Conservation (phyloP, 2,113 vertebrate genomes). For the Kobus ellipsiprymnus region DNA sequence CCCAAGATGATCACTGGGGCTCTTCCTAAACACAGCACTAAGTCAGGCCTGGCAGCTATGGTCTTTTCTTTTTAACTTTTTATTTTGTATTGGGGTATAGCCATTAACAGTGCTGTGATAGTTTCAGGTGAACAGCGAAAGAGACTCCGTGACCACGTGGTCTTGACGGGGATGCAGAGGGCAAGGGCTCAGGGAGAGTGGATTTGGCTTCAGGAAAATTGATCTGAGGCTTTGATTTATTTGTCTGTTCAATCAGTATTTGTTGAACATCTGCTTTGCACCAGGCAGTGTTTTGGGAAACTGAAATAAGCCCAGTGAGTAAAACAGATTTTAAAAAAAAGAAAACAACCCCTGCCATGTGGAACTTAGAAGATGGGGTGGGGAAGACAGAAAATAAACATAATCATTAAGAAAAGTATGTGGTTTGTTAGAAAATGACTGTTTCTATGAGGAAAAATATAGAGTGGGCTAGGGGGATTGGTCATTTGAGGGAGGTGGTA, state of each 20-base stretch:
- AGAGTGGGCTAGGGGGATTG: not conserved
- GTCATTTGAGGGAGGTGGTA: not conserved
- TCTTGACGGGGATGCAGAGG: not conserved
- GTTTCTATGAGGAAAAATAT: not conserved
- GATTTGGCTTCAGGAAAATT: not conserved
- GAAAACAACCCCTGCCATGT: not conserved
- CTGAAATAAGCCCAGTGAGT: not conserved
- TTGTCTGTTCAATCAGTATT: not conserved
- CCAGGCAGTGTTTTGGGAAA: not conserved
- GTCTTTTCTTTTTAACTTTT: not conserved
- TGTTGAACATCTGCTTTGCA: not conserved
- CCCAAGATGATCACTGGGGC: not conserved
- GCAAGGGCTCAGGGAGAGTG: not conserved
- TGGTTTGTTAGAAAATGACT: not conserved
- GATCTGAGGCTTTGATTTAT: not conserved
- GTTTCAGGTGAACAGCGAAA: not conserved
- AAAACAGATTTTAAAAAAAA: not conserved
- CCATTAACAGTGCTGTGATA: not conserved
- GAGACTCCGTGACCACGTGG: rapidly evolving
- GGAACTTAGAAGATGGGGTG: not conserved
- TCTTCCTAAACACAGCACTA: not conserved
- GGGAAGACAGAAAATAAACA: not conserved
- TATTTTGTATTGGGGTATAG: not conserved
- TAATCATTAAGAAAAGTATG: not conserved
- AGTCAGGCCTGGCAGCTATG: not conserved